A percentile compares a stretch with the other conserved stretches of the same genome.
These are phyloP conservation scores for Oophaga pumilio DNA, from an alignment of 2,113 vertebrate species.

Conservation along the genomic window DNA sequence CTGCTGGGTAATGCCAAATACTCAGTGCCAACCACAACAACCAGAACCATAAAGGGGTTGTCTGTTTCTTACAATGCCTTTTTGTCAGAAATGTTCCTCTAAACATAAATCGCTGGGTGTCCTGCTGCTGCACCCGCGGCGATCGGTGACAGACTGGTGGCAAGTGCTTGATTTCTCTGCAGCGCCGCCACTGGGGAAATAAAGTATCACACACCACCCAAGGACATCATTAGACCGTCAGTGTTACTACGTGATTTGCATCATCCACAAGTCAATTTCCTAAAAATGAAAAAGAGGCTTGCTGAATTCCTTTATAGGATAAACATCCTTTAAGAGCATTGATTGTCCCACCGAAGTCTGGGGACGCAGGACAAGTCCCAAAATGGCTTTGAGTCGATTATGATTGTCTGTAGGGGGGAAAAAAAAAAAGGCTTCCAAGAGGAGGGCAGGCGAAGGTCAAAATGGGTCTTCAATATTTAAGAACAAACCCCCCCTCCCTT, in stretches of 20 bases:
- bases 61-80: neutral
- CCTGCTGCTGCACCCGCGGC: neutral
- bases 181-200: neutral
- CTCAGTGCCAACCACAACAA: neutral
- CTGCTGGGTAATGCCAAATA: neutral
- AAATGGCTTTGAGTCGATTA: neutral
- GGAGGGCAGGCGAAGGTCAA: neutral
- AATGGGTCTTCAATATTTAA: conserved; percentile 7
- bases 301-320: neutral
- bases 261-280: neutral
- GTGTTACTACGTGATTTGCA: neutral
- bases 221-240: neutral
- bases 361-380: neutral
- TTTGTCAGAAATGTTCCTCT: too few species aligned
- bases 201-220: neutral
- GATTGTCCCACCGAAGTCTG: neutral
- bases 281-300: neutral
- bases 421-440: neutral
- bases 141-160: too few species aligned
- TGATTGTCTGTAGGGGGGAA: neutral
- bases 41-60: neutral
- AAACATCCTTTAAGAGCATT: neutral
- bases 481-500: neutral
- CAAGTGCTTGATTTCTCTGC: neutral
- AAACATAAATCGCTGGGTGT: neutral